Evolutionary conservation across 1,140 invertebrate genomes (phyloP), one percentile per base, ranked within the genome.

Genomic region (Drosophila jambulina): DNA sequence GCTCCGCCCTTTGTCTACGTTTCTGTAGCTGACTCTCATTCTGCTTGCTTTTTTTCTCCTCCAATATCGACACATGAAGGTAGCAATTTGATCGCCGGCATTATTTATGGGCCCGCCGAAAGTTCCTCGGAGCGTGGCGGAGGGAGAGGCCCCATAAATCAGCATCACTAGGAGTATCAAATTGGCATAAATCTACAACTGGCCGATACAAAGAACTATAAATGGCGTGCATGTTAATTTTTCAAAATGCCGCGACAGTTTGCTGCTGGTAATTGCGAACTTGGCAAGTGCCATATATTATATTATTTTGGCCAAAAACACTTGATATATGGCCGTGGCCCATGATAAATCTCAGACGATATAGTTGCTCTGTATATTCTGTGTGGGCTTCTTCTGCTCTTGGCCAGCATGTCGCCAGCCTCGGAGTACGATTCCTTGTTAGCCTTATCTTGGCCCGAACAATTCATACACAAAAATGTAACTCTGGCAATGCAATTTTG

Each of bases 241-340:
- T 80, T 88, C 84, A 87, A 88, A 88, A 87, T 72, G 65, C 87
- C 80, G 84, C 85, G 85, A 87, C 84, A 87, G 84, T 68, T 87
- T 70, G 32, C 65, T 71, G 83, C 76, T 79, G 85, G 84, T 87
- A 87, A 88, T 87, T 87, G 84, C 78, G 53, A 78, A 78, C 75
- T 78, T 77, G 85, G 63, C 83, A 87, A 82, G 63, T 80, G 67
- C 83, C 83, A 87, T 87, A 87, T 88, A 77, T 87, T 87, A 87
- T 87, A 56, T 78, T 70, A 77, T 77, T 62, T 86, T 82, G 83
- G 76, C 84, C 82, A 82, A 70, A 58, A 68, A 65, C 83, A 88
- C 83, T 87, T 87, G 84, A 87, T 87, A 87, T 87, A 87, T 84
- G 80, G 40, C 45, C 65, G 10, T 23, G 59, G 9, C 15, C 56